Evolutionary conservation across 2,888 invertebrate genomes (phyloP).

Genomic region (Brachynemurus nebulosus): DNA sequence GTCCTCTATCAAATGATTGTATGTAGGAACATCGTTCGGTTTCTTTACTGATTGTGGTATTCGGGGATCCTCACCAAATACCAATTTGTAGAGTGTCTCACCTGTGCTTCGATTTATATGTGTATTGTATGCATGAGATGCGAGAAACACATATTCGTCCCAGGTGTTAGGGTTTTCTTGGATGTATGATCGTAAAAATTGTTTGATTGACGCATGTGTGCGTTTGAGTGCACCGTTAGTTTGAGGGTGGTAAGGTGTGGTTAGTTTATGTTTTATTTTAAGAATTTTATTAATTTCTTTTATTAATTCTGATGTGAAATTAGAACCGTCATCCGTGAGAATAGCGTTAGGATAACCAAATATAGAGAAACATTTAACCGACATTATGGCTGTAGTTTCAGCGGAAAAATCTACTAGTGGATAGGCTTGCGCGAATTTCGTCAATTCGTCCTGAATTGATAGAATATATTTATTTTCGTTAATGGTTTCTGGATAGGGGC

Average conservation of each 20-base stretch:
- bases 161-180: not conserved
- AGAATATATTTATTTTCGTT: conserved; percentile 16
- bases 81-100: not conserved
- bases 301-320: not conserved
- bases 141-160: not conserved
- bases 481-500: conserved; percentile 14
- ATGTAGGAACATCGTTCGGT: not conserved
- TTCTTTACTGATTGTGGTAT: not conserved
- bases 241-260: not conserved
- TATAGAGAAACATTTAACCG: not conserved
- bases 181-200: not conserved
- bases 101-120: not conserved
- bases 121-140: not conserved
- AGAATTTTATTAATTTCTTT: not conserved
- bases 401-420: not conserved
- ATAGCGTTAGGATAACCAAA: not conserved
- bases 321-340: not conserved
- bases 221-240: not conserved
- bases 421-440: not conserved
- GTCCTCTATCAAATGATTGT: not conserved
- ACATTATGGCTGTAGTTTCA: not conserved
- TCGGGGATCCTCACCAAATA: not conserved
- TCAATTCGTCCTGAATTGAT: not conserved
- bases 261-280: not conserved
- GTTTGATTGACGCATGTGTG: not conserved